Percentiles rank a stretch among this genome's conserved stretches.
Conservation (phyloP, 2,113 vertebrate genomes). For the Xiphophorus hellerii region DNA sequence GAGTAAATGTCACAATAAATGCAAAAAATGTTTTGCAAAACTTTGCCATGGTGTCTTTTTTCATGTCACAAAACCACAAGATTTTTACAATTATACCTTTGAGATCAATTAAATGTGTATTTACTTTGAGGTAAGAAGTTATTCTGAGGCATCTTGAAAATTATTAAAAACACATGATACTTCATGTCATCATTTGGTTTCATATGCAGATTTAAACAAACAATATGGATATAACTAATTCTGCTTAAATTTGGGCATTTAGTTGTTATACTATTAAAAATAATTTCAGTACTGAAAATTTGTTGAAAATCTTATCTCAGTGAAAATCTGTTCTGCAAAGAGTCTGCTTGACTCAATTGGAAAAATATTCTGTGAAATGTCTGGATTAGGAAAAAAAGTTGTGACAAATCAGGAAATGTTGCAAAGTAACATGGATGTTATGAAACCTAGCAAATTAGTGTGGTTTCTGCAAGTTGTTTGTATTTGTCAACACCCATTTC, state of each 20-base stretch:
- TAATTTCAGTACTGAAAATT: background rate
- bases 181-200: background rate
- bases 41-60: no score
- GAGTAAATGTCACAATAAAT: background rate
- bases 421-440: constrained; percentile 3
- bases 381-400: background rate
- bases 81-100: no score
- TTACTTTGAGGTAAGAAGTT: no score
- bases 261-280: background rate
- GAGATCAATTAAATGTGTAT: no score
- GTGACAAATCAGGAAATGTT: constrained; percentile 3
- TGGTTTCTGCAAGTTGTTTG: background rate
- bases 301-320: background rate
- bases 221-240: no score
- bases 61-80: background rate
- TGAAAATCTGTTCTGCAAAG: background rate
- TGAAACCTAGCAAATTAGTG: background rate
- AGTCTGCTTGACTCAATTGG: background rate
- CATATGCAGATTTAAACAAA: background rate
- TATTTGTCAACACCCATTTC: background rate
- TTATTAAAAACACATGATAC: background rate
- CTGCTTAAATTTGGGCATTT: background rate
- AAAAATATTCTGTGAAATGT: constrained; percentile 5
- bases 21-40: no score
- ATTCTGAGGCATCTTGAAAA: background rate